Evolutionary conservation across 2,888 invertebrate species (phyloP).

Genomic region (Nineta flava): DNA sequence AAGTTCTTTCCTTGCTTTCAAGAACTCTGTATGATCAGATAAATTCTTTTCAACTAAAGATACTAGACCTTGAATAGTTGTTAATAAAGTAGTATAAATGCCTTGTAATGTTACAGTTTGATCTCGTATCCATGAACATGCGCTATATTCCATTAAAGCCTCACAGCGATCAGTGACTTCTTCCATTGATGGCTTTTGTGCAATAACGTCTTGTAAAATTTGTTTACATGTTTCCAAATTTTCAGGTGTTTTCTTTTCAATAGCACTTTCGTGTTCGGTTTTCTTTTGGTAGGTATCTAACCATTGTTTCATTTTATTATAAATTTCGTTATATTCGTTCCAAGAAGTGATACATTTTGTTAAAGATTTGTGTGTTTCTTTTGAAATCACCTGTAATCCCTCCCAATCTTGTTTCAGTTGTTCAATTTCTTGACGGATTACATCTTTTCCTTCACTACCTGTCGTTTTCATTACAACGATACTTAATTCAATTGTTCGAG

Average conservation of each 20-base stretch:
- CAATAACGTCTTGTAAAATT: conserved; percentile 57
- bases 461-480: conserved; percentile 59
- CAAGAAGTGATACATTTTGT: conserved; percentile 64
- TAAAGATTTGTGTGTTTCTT: conserved; percentile 58
- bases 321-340: conserved; percentile 62
- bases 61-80: conserved; percentile 64
- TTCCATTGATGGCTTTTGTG: conserved; percentile 63
- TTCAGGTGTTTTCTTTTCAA: conserved; percentile 61
- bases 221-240: conserved; percentile 60
- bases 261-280: conserved; percentile 42
- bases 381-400: conserved; percentile 55
- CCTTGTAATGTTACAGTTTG: conserved; percentile 73
- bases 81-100: conserved; percentile 61
- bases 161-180: conserved; percentile 78
- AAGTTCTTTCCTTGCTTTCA: conserved; percentile 69
- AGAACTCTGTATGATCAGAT: conserved; percentile 80
- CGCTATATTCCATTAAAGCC: conserved; percentile 70
- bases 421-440: conserved; percentile 64
- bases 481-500: conserved; percentile 57
- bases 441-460: conserved; percentile 69
- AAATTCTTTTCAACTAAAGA: conserved; percentile 80
- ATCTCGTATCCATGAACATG: conserved; percentile 70
- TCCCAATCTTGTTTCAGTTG: conserved; percentile 72
- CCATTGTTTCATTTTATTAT: conserved; percentile 58
- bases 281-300: conserved; percentile 52